Evolutionary conservation across 2,797 vertebrate genomes (phyloP).

Genomic region (Vultur gryphus): DNA sequence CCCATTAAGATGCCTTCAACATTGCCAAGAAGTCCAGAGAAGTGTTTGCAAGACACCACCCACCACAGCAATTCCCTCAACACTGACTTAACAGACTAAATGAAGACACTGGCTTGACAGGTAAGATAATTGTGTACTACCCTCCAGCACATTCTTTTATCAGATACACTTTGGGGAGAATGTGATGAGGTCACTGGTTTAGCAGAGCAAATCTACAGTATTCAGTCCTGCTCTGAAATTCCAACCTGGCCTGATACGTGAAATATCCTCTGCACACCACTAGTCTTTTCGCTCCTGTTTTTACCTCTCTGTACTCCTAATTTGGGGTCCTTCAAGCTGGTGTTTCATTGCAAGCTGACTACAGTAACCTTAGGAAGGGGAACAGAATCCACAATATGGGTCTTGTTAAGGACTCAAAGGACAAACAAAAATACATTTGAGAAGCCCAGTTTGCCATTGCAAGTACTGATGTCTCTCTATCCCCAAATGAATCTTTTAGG

Average conservation of each 20-base stretch:
- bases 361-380: background rate
- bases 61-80: background rate
- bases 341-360: background rate
- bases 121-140: slow-evolving; percentile 43
- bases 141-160: slow-evolving; percentile 56
- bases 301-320: background rate
- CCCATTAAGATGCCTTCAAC: background rate
- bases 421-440: background rate
- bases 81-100: background rate
- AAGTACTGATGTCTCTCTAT: background rate
- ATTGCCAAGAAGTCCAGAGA: slow-evolving; percentile 17
- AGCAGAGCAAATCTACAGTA: slow-evolving; percentile 24
- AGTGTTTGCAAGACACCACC: slow-evolving; percentile 5
- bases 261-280: background rate
- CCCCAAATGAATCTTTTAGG: background rate
- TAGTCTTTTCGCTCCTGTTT: background rate
- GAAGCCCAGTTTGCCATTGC: background rate
- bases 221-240: background rate
- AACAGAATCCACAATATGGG: background rate
- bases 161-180: slow-evolving; percentile 21
- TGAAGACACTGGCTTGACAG: slow-evolving; percentile 53
- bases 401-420: background rate
- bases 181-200: slow-evolving; percentile 33
- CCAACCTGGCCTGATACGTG: background rate
- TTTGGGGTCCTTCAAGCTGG: background rate